A percentile compares a stretch with the other conserved stretches of the same genome.
These are phyloP conservation scores for Enhydra lutris DNA, from an alignment of 2,113 vertebrate species.

Conservation along the genomic window DNA sequence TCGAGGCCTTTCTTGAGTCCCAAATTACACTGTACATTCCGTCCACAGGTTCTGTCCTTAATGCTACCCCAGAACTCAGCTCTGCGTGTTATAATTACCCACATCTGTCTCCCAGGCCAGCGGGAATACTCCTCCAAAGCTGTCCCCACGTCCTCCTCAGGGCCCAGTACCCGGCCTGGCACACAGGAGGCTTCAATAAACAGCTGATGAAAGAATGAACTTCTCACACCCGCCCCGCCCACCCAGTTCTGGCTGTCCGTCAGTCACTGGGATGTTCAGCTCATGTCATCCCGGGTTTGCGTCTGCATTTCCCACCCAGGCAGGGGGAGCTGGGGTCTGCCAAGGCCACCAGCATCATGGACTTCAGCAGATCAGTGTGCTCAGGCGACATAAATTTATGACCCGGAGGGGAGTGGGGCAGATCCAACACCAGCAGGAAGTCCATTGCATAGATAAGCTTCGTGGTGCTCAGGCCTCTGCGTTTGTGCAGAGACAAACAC, in stretches of 20 bases:
- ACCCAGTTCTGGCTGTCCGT: neutral
- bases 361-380: conserved; percentile 34
- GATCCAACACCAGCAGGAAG: conserved; percentile 70
- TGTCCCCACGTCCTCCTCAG: neutral
- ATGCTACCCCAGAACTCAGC: neutral
- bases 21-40: neutral
- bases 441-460: conserved; percentile 58
- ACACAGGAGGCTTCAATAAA: neutral
- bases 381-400: neutral
- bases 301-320: conserved; percentile 56
- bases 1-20: neutral
- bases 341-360: conserved; percentile 54
- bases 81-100: neutral
- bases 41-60: neutral
- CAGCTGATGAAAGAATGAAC: neutral
- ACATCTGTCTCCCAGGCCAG: neutral
- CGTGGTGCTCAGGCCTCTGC: neutral
- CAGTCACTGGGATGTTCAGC: neutral
- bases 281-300: conserved; percentile 26
- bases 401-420: conserved; percentile 33
- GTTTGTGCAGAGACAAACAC: conserved; percentile 43
- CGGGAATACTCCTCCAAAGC: neutral
- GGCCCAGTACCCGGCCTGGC: neutral
- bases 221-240: neutral
- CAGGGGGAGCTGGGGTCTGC: conserved; percentile 34